These are phyloP conservation scores for Sibirionetta formosa DNA, from an alignment of 2,797 vertebrate genomes.

Conservation along the genomic window DNA sequence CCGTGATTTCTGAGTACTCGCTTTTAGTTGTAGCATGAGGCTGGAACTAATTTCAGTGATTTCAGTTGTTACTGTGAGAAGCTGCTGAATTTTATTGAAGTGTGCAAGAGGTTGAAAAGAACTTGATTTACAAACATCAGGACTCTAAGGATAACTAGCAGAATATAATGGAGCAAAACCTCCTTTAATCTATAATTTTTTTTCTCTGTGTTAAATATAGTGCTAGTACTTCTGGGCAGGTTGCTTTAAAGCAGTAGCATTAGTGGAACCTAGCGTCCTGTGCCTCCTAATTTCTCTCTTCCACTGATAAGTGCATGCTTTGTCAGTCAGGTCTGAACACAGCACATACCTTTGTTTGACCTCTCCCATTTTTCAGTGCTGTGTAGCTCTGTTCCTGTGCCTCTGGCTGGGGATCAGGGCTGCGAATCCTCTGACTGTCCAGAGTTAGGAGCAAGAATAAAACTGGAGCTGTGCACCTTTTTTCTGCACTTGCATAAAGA, in stretches of 20 bases:
- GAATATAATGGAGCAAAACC: not conserved
- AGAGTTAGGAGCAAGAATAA: not conserved
- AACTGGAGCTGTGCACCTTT: not conserved
- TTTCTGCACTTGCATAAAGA: not conserved
- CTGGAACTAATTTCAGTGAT: not conserved
- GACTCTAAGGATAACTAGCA: not conserved
- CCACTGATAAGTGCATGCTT: not conserved
- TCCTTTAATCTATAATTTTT: not conserved
- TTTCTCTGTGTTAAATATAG: not conserved
- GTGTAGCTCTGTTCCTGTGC: rapidly evolving
- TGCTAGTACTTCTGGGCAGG: not conserved
- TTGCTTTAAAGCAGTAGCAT: not conserved
- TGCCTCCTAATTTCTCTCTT: not conserved
- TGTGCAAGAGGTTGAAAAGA: not conserved
- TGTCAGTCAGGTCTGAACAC: not conserved
- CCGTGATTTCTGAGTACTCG: not conserved
- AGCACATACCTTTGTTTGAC: not conserved
- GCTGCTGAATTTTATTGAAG: not conserved
- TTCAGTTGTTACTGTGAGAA: not conserved
- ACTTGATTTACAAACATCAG: not conserved
- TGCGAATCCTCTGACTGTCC: rapidly evolving
- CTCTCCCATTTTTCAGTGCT: not conserved
- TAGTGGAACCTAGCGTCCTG: not conserved
- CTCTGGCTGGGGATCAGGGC: not conserved
- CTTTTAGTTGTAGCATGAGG: not conserved